Evolutionary conservation across 1,140 invertebrate species (phyloP), one percentile per base, ranked within the genome.

Genomic region (Helicoverpa zea): DNA sequence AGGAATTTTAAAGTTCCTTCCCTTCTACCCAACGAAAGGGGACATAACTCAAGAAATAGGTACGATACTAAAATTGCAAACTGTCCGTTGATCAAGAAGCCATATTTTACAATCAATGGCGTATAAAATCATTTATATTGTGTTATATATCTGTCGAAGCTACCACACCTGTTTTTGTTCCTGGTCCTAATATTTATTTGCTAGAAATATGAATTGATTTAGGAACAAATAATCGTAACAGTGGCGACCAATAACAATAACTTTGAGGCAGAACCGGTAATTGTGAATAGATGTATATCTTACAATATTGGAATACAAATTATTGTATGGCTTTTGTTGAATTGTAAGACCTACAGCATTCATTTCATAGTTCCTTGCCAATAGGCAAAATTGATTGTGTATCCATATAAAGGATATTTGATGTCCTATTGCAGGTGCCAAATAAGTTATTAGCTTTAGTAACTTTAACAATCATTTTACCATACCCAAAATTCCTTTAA

Each of bases 91-190:
- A 76, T 51, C 74, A 76, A 61, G 59, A 23, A 1, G 35, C 47
- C 43, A 76, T 76, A 76, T 76, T 64, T 76, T 76, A 76, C 74
- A 76, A 76, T 76, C 74, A 76, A 63, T 49, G n/a, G 30, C 35
- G 16, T 51, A 76, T 76, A 30, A 76, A 76, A 76, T 63, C 58
- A 76, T 52, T 64, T 51, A 29, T 51, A 64, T 29, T 47, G 23
- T 14, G 49, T 54, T 51, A 54, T 54, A 72, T 72, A 29, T 72
- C 68, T 72, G 74, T 61, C 74, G 47, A 49, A 49, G 47, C 35
- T 5, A 54, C 52, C 30, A 74, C 58, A 64, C 74, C 59, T 64
- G 74, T 63, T 63, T 74, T 75, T 75, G 56, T 76, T 72, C 68
- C 68, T 52, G 49, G 3, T 29, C 49, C n/a, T 30, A 52, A 72